Percentiles rank a stretch among this genome's conserved stretches.
phyloP scores from a whole-genome alignment of 2,888 invertebrate species.

The Lasioglossum lativentre region DNA sequence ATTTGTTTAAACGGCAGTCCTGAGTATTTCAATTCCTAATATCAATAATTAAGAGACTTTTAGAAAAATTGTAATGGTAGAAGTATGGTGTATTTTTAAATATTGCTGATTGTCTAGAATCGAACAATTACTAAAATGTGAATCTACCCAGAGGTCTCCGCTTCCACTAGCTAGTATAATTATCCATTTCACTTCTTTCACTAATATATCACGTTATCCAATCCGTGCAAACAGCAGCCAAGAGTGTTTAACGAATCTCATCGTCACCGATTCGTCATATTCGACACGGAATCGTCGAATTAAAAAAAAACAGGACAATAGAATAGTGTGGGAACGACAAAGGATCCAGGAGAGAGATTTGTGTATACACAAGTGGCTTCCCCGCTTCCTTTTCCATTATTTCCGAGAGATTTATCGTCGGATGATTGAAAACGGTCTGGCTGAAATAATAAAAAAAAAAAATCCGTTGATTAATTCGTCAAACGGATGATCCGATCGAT shows the following conservation, averaged over 20 bases:
- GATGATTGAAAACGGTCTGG: not conserved
- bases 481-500: not conserved
- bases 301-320: too few species aligned
- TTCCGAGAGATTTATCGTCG: not conserved
- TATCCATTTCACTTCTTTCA: not conserved
- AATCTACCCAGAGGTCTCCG: not conserved
- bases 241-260: not conserved
- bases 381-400: not conserved
- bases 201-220: not conserved
- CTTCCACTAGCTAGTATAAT: not conserved
- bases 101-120: not conserved
- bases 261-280: not conserved
- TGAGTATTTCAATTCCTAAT: not conserved
- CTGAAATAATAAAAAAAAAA: not conserved
- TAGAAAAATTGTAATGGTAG: not conserved
- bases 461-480: not conserved
- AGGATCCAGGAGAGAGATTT: constrained; percentile 7
- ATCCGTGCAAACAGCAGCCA: not conserved
- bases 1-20: not conserved
- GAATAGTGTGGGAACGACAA: not conserved
- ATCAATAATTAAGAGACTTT: not conserved
- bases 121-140: not conserved
- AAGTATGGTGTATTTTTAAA: not conserved
- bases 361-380: not conserved
- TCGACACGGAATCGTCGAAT: not conserved